Evolutionary conservation across 2,888 invertebrate genomes (phyloP).

Genomic region (Drosophila niveifrons): DNA sequence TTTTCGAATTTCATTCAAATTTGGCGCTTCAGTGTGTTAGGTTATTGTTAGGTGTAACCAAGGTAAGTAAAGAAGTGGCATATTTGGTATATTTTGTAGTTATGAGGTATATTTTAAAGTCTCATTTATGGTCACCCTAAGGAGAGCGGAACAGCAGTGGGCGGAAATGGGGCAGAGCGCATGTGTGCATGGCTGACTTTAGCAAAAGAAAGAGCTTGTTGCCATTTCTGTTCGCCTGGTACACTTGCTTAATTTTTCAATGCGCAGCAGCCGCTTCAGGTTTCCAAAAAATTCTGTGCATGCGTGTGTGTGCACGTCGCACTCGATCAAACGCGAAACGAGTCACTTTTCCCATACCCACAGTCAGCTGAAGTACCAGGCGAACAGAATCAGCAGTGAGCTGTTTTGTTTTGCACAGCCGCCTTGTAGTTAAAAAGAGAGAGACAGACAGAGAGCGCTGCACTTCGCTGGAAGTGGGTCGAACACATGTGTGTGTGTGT

Average conservation of each 20-base stretch:
- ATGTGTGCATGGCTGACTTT: not conserved
- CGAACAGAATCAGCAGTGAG: not conserved
- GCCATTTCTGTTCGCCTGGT: not conserved
- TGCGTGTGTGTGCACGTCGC: not conserved
- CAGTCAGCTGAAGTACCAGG: not conserved
- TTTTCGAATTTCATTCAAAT: too few relatives aligned
- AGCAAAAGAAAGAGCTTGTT: not conserved
- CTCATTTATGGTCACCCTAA: too few relatives aligned
- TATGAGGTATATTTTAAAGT: too few relatives aligned
- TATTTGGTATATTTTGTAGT: too few relatives aligned
- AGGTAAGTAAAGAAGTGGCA: too few relatives aligned
- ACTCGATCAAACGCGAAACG: not conserved
- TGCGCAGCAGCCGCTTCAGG: not conserved
- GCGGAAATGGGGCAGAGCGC: not conserved
- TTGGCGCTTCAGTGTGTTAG: too few relatives aligned
- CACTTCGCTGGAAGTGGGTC: not conserved
- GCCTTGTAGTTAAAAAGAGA: not conserved
- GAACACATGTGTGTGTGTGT: not conserved
- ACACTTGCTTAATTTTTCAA: not conserved
- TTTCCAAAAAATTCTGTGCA: not conserved
- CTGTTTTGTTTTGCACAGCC: not conserved
- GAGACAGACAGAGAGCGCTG: not conserved
- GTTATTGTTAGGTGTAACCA: too few relatives aligned
- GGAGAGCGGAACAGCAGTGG: slow-evolving; percentile 1
- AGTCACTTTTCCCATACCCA: not conserved